These are phyloP conservation scores for Drosophila sechellia DNA, from an alignment of 1,140 invertebrate genomes.

Conservation along the genomic window DNA sequence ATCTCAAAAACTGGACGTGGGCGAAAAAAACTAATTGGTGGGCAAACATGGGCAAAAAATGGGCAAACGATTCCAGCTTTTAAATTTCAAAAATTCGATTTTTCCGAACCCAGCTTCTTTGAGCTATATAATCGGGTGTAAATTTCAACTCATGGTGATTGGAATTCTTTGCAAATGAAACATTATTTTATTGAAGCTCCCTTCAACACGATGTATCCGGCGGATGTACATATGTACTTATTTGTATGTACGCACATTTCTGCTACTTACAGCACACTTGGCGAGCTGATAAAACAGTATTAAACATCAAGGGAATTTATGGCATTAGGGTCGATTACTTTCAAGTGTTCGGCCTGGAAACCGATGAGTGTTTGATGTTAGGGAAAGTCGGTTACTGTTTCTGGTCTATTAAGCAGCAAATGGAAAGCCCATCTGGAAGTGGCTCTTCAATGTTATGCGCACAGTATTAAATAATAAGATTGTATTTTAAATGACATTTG, in stretches of 20 bases:
- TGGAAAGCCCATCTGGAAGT: constrained; percentile 6
- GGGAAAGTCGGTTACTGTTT: constrained; percentile 33
- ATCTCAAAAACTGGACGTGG: too few species aligned
- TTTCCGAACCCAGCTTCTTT: too few species aligned
- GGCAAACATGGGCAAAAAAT: too few species aligned
- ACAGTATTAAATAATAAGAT: not conserved
- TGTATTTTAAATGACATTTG: too few species aligned
- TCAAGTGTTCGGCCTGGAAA: constrained; percentile 31
- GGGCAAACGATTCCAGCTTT: too few species aligned
- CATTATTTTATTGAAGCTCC: constrained; percentile 40
- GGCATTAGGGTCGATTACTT: constrained; percentile 44
- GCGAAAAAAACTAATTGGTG: too few species aligned
- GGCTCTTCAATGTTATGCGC: not conserved
- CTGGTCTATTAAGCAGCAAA: constrained; percentile 35
- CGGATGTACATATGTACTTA: constrained; percentile 29
- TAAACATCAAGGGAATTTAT: constrained; percentile 37
- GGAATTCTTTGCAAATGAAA: constrained; percentile 28
- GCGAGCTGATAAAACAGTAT: constrained; percentile 45
- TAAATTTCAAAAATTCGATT: too few species aligned
- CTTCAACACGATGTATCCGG: constrained; percentile 33
- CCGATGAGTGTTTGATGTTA: constrained; percentile 9
- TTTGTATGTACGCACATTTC: not conserved
- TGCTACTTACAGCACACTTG: constrained; percentile 16
- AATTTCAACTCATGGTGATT: constrained; percentile 9
- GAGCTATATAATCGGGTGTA: constrained; percentile 16